Evolutionary conservation across 2,797 vertebrate genomes (phyloP).

Genomic region (Falco biarmicus): DNA sequence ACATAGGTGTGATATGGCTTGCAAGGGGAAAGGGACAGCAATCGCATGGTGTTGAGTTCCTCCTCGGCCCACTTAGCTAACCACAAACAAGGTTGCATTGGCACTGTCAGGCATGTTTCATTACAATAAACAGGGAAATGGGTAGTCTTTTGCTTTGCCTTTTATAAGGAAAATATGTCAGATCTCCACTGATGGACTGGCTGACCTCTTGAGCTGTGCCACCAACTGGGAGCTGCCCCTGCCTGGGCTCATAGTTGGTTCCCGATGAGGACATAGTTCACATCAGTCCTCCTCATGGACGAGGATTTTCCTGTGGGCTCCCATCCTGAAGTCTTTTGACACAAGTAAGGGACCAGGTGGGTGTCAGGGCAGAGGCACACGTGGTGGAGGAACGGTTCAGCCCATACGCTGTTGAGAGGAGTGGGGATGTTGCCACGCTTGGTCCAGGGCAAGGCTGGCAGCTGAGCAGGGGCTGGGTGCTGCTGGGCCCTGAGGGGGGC

Average conservation of each 20-base stretch:
- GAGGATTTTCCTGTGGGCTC: background rate
- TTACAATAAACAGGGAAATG: background rate
- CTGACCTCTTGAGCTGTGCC: background rate
- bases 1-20: background rate
- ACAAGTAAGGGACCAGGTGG: background rate
- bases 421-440: background rate
- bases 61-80: background rate
- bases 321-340: background rate
- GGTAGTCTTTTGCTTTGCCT: background rate
- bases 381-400: background rate
- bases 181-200: background rate
- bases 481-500: background rate
- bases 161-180: background rate
- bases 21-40: background rate
- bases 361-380: background rate
- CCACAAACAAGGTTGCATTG: background rate
- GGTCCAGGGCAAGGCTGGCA: background rate
- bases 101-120: background rate
- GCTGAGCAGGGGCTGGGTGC: background rate
- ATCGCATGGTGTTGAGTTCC: background rate
- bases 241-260: background rate
- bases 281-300: fast-evolving
- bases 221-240: background rate
- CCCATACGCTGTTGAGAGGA: fast-evolving
- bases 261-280: background rate